Conservation (phyloP, 1,140 invertebrate genomes). For the Drosophila rhopaloa region DNA sequence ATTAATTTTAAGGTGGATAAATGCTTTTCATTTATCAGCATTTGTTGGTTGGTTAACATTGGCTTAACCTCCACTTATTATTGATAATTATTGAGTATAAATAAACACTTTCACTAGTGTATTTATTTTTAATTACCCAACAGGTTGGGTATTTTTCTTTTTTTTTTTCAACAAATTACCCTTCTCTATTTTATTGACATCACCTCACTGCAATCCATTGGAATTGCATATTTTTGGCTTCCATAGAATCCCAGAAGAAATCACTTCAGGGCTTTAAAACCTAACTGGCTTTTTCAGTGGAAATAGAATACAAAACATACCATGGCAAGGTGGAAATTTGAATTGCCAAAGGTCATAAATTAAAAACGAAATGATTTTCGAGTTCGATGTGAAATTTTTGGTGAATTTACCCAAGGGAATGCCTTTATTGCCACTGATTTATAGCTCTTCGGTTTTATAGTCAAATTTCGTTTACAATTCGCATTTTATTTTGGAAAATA, state of each 20-base stretch:
- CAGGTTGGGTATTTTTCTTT: too few relatives aligned
- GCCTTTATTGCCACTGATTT: constrained; percentile 7
- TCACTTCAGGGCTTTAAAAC: neutral
- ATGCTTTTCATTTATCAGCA: too few relatives aligned
- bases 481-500: neutral
- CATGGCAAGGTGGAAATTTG: constrained; percentile 10
- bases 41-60: too few relatives aligned
- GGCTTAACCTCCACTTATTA: too few relatives aligned
- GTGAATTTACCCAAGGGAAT: constrained; percentile 8
- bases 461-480: constrained; percentile 4
- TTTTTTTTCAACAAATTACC: neutral
- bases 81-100: too few relatives aligned
- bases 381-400: too few relatives aligned
- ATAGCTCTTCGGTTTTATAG: constrained; percentile 1
- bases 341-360: constrained; percentile 24
- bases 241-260: neutral
- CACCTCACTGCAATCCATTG: neutral
- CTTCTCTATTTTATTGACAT: neutral
- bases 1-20: too few relatives aligned
- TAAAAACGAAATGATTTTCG: neutral
- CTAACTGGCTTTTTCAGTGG: constrained; percentile 1
- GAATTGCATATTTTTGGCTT: neutral
- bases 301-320: constrained; percentile 3
- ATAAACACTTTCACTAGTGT: too few relatives aligned
- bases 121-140: too few relatives aligned